These are phyloP conservation scores for Hepsetus odoe DNA, from an alignment of 2,113 vertebrate species.

Conservation along the genomic window DNA sequence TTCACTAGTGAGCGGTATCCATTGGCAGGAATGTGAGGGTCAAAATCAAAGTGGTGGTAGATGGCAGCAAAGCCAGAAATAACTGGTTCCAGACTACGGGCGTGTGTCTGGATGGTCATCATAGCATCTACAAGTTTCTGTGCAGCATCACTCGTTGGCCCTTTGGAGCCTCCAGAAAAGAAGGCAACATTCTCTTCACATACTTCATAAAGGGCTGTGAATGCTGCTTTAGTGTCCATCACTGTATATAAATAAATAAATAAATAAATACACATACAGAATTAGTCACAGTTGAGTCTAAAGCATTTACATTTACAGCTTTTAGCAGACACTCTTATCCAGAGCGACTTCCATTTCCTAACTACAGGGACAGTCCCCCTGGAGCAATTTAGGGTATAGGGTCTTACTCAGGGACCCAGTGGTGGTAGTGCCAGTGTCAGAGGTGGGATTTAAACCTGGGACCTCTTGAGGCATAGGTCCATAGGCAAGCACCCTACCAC, in stretches of 20 bases:
- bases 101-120: slow-evolving; percentile 80
- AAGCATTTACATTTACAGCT: too few relatives aligned
- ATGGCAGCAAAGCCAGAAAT: slow-evolving; percentile 76
- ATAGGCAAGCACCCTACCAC: too few relatives aligned
- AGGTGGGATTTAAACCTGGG: too few relatives aligned
- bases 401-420: too few relatives aligned
- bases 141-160: slow-evolving; percentile 70
- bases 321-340: too few relatives aligned
- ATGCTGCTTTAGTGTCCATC: slow-evolving; percentile 87
- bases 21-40: slow-evolving; percentile 85
- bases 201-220: slow-evolving; percentile 79
- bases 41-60: slow-evolving; percentile 88
- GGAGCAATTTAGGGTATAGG: too few relatives aligned
- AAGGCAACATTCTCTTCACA: slow-evolving; percentile 84
- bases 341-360: too few relatives aligned
- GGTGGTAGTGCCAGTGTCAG: too few relatives aligned
- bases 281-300: background rate
- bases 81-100: slow-evolving; percentile 78
- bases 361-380: too few relatives aligned
- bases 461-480: too few relatives aligned
- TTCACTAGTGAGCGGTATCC: slow-evolving; percentile 90
- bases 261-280: slow-evolving; percentile 10
- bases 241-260: slow-evolving; percentile 59
- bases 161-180: slow-evolving; percentile 77
- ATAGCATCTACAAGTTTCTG: slow-evolving; percentile 76